Conservation (phyloP, 2,888 invertebrate species). For the Bruchidius siliquastri region DNA sequence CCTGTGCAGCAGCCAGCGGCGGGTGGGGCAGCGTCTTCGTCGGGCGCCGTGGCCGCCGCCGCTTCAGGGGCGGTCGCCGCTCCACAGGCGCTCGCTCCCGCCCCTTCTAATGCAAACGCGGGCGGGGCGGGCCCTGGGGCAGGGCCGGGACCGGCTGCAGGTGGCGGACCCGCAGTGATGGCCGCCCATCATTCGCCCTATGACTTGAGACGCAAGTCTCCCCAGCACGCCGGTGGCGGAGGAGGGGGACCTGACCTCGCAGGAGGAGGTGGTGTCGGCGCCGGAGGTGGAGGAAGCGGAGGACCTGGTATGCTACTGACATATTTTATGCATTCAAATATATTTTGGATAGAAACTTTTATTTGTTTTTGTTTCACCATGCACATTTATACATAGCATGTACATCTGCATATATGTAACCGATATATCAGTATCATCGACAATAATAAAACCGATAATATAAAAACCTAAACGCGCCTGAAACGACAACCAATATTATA, state of each 20-base stretch:
- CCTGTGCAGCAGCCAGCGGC: constrained; percentile 58
- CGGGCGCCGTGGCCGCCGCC: neutral
- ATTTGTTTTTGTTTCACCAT: too few relatives aligned
- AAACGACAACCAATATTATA: too few relatives aligned
- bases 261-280: neutral
- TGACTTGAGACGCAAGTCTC: constrained; percentile 82
- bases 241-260: constrained; percentile 26
- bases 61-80: constrained; percentile 40
- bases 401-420: too few relatives aligned
- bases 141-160: constrained; percentile 40
- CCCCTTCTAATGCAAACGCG: constrained; percentile 14
- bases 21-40: constrained; percentile 43
- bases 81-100: constrained; percentile 27
- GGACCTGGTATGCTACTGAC: neutral
- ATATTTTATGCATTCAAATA: neutral
- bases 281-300: neutral
- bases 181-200: constrained; percentile 79
- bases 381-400: too few relatives aligned
- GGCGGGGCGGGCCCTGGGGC: constrained; percentile 26
- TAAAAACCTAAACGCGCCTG: too few relatives aligned
- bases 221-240: constrained; percentile 33
- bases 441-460: too few relatives aligned
- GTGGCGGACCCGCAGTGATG: constrained; percentile 52
- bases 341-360: too few relatives aligned
- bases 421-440: too few relatives aligned